Conservation (phyloP, 2,797 vertebrate species). For the Clarias pachynema region DNA sequence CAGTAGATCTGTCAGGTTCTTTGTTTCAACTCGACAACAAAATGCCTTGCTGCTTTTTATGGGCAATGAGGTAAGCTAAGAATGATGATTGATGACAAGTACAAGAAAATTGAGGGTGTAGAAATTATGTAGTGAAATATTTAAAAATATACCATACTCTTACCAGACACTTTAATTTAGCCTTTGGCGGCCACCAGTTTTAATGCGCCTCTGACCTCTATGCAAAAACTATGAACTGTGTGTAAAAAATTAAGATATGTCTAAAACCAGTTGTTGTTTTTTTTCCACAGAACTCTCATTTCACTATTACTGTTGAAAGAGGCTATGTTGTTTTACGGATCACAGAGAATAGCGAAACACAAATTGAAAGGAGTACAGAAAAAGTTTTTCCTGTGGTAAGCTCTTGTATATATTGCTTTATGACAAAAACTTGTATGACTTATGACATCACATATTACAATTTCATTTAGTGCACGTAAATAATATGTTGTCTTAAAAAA, state of each 20-base stretch:
- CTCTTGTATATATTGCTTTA: not conserved
- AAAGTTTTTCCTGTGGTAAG: slow-evolving; percentile 66
- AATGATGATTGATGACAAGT: not conserved
- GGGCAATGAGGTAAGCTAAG: slow-evolving; percentile 59
- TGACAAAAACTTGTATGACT: not conserved
- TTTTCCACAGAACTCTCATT: slow-evolving; percentile 58
- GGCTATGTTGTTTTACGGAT: slow-evolving; percentile 62
- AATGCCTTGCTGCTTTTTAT: slow-evolving; percentile 66
- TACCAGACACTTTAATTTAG: not conserved
- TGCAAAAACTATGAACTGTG: not conserved
- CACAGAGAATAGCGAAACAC: slow-evolving; percentile 28
- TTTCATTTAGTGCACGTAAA: not conserved
- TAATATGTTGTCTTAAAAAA: not conserved
- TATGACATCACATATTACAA: not conserved
- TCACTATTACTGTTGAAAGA: slow-evolving; percentile 58
- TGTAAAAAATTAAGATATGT: not conserved
- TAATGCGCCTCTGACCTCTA: not conserved
- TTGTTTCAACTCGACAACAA: slow-evolving; percentile 58
- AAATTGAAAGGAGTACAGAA: slow-evolving; percentile 48
- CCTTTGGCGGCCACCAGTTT: not conserved
- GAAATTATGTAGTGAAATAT: not conserved
- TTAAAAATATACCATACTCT: not conserved
- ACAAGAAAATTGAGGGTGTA: not conserved
- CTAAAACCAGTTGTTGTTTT: not conserved
- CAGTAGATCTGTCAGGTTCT: slow-evolving; percentile 55